Conservation (phyloP, 1,140 invertebrate genomes). For the Elymnias hypermnestra region DNA sequence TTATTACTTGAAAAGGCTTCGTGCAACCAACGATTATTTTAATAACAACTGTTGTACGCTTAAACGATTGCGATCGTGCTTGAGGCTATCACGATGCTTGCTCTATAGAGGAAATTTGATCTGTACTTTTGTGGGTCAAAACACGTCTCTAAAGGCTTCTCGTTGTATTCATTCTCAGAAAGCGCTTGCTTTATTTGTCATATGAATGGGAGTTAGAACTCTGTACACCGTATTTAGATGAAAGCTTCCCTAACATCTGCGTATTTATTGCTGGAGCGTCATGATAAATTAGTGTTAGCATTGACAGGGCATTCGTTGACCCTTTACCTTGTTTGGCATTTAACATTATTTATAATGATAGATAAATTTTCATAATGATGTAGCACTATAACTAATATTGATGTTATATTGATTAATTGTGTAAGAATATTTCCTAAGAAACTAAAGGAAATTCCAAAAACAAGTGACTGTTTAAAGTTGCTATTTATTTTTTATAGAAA, state of each 20-base stretch:
- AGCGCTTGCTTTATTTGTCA: conserved; percentile 18
- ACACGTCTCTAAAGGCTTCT: conserved; percentile 31
- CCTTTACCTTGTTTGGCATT: too few relatives aligned
- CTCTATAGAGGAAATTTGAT: conserved; percentile 47
- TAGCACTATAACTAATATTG: too few relatives aligned
- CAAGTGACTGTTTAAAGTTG: too few relatives aligned
- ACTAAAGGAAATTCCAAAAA: too few relatives aligned
- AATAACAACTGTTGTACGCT: conserved; percentile 38
- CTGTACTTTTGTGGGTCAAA: conserved; percentile 53
- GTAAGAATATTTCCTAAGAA: too few relatives aligned
- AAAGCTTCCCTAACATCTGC: not conserved
- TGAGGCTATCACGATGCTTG: conserved; percentile 39
- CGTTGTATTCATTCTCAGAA: conserved; percentile 29
- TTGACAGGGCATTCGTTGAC: not conserved
- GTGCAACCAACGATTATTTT: conserved; percentile 43
- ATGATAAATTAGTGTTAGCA: not conserved
- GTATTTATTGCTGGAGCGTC: not conserved
- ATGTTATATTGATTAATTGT: too few relatives aligned
- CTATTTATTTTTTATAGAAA: too few relatives aligned
- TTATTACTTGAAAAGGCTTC: conserved; percentile 35
- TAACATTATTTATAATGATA: too few relatives aligned
- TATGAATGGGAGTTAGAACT: conserved; percentile 22
- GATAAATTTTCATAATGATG: too few relatives aligned
- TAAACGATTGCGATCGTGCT: conserved; percentile 44
- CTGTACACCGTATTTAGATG: conserved; percentile 9